Base-by-base conservation (phyloP, 1,140 invertebrate species). In the Lucilia cuprina region DNA sequence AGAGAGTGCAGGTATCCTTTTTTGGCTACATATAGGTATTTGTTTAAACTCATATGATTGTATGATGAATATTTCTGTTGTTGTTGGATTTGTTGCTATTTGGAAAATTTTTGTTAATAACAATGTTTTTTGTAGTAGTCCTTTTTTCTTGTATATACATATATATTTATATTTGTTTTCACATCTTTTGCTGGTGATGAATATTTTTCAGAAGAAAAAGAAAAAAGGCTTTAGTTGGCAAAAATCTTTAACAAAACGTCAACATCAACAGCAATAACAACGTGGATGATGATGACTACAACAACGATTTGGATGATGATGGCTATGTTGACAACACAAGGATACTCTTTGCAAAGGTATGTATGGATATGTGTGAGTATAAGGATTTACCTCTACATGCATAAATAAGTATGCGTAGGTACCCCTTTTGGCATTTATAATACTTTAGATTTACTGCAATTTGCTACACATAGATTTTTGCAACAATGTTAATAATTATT, bases 401-500 rank as follows among this genome's bases (percentile, higher is more conserved):
- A 21, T 70, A 8, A 21, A 21, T 70, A 21, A 21, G 65, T 21
- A 12, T 70, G 19, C 7, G 19, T 70, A 17, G 5, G 14, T 60
- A 21, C 50, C 50, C 50, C 50, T 55, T 70, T 19, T 70, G 65
- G 19, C 19, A 70, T 70, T 70, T 70, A 70, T 25, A 70, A 70
- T 70, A 70, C 21, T 25, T 70, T 70, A 70, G 65, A 70, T 70
- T 70, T 70, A 70, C 65, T 70, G 65, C 65, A 70, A 70, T 70
- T 70, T 70, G 65, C 65, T 21, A 70, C 19, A 60, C 55, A 70
- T 70, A 70, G 65, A 70, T 70, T 70, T 55, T 70, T 70, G 65
- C 65, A 70, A 70, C 65, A 10, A 21, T 70, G 65, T 70, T 70
- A 70, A 70, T 70, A 70, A 70, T 21, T 21, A 70, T 25, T 21